Percentiles rank a stretch among this genome's conserved stretches.
phyloP scores from a whole-genome alignment of 1,140 invertebrate genomes.

The Bombus ignitus region DNA sequence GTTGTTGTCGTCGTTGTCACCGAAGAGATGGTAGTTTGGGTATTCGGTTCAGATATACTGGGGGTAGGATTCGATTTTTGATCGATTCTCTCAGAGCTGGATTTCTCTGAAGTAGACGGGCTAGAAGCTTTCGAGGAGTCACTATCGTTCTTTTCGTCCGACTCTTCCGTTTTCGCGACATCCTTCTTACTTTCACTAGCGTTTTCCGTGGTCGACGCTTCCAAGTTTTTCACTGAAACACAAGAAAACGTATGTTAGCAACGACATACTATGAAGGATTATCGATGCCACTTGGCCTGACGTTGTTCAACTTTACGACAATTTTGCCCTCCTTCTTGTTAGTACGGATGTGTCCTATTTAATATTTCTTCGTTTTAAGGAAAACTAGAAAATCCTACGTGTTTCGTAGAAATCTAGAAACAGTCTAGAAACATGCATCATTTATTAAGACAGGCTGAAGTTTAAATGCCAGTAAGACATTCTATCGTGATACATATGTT shows the following conservation, averaged over 20 bases:
- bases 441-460: too few relatives aligned
- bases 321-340: too few relatives aligned
- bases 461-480: too few relatives aligned
- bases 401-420: too few relatives aligned
- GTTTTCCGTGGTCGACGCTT: conserved; percentile 29
- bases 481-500: too few relatives aligned
- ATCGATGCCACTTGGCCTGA: too few relatives aligned
- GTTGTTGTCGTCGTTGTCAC: conserved; percentile 67
- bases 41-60: conserved; percentile 73
- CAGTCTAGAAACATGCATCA: too few relatives aligned
- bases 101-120: conserved; percentile 82
- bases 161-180: conserved; percentile 63
- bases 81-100: conserved; percentile 81
- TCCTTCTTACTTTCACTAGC: conserved; percentile 56
- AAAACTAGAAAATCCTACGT: too few relatives aligned
- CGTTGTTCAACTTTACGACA: too few relatives aligned
- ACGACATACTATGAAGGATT: too few relatives aligned
- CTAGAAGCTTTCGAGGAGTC: conserved; percentile 80
- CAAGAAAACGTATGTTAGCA: not conserved
- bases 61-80: conserved; percentile 76
- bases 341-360: too few relatives aligned
- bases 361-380: too few relatives aligned
- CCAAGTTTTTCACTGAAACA: conserved; percentile 69
- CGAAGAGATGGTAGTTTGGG: not conserved
- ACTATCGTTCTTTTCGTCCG: conserved; percentile 74